A percentile compares a stretch with the other conserved stretches of the same genome.
Conservation (phyloP, 2,888 invertebrate genomes). For the Ornithoptera priamus region DNA sequence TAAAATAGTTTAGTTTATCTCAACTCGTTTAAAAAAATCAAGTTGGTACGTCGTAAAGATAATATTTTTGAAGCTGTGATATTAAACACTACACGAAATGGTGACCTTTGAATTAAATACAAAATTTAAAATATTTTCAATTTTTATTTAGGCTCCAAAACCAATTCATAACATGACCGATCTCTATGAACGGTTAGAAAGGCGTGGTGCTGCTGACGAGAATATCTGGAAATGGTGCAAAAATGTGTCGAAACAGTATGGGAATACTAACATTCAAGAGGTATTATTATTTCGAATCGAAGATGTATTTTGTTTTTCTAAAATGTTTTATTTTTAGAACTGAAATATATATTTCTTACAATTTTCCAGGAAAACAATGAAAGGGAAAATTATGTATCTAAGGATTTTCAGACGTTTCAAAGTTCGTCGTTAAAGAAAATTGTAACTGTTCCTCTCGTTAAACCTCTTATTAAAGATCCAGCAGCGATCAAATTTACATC, state of each 20-base stretch:
- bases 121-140: not conserved
- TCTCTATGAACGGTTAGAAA: slow-evolving; percentile 50
- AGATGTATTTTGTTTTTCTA: not conserved
- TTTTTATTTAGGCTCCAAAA: slow-evolving; percentile 37
- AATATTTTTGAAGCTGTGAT: too few species aligned
- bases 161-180: slow-evolving; percentile 59
- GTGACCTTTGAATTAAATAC: too few species aligned
- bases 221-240: slow-evolving; percentile 65
- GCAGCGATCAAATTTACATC: slow-evolving; percentile 33
- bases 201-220: slow-evolving; percentile 63
- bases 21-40: too few species aligned
- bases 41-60: too few species aligned
- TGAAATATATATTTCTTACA: not conserved
- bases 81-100: too few species aligned
- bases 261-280: slow-evolving; percentile 29
- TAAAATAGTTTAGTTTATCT: not conserved
- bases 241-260: slow-evolving; percentile 43
- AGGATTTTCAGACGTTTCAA: slow-evolving; percentile 52
- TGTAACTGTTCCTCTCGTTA: slow-evolving; percentile 49
- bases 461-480: slow-evolving; percentile 55
- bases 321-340: not conserved
- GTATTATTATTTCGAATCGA: slow-evolving; percentile 13
- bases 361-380: slow-evolving; percentile 27
- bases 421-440: slow-evolving; percentile 54
- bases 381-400: slow-evolving; percentile 41